These are phyloP conservation scores for Nycteola revayana DNA, from an alignment of 2,888 invertebrate genomes.

Conservation along the genomic window DNA sequence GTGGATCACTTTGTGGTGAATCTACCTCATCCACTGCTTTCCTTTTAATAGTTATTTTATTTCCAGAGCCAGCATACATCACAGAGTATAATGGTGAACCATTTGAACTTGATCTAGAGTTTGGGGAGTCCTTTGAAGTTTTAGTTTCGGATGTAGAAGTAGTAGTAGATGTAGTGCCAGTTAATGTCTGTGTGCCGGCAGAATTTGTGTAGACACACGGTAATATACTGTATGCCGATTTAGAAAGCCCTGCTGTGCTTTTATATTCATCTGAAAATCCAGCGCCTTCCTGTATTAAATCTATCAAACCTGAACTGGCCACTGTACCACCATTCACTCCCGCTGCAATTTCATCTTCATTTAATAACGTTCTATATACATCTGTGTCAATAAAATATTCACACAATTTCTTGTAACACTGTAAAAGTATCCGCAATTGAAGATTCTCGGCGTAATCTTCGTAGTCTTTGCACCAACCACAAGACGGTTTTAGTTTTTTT, in stretches of 20 bases:
- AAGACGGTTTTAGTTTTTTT: conserved; percentile 92
- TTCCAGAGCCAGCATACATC: conserved; percentile 89
- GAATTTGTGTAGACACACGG: conserved; percentile 88
- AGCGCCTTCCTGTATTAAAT: conserved; percentile 90
- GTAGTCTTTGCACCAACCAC: conserved; percentile 93
- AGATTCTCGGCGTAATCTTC: conserved; percentile 91
- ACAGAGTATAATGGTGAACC: conserved; percentile 85
- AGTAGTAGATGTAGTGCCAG: conserved; percentile 50
- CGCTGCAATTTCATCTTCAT: conserved; percentile 77
- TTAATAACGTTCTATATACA: conserved; percentile 84
- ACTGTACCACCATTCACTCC: conserved; percentile 76
- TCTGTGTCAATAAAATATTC: conserved; percentile 89
- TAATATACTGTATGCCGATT: conserved; percentile 87
- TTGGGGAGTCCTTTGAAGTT: conserved; percentile 63
- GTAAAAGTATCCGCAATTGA: conserved; percentile 89
- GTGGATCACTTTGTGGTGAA: conserved; percentile 58
- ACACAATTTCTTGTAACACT: conserved; percentile 95
- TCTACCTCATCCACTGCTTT: conserved; percentile 85
- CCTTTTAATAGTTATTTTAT: conserved; percentile 91
- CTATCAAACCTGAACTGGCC: conserved; percentile 84
- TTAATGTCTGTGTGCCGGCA: conserved; percentile 71
- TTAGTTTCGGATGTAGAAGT: conserved; percentile 47
- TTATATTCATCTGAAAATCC: conserved; percentile 89
- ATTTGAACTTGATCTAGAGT: conserved; percentile 63
- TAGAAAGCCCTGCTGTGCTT: conserved; percentile 86